These are phyloP conservation scores for Punctoribates punctum DNA, from an alignment of 2,888 invertebrate species.

Conservation along the genomic window DNA sequence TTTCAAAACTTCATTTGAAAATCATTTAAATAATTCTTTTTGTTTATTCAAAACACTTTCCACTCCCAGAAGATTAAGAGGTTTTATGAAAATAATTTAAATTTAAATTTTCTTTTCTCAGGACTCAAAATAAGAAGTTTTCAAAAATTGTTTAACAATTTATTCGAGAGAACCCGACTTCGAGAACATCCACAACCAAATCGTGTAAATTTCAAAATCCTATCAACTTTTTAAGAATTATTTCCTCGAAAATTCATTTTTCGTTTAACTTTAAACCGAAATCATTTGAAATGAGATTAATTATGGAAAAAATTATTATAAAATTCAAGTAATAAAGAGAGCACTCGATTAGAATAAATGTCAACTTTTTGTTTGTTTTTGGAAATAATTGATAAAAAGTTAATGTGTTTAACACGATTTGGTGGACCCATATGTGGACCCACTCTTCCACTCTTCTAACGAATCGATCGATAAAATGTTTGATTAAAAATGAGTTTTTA, in stretches of 20 bases:
- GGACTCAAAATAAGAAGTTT: too few species aligned
- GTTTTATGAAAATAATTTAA: neutral
- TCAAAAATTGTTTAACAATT: too few species aligned
- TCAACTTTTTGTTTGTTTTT: neutral
- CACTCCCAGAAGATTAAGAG: constrained; percentile 3
- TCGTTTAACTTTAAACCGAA: too few species aligned
- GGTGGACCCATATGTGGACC: too few species aligned
- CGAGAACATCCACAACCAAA: neutral
- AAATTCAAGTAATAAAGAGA: constrained; percentile 12
- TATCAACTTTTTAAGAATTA: neutral
- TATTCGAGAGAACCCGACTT: too few species aligned
- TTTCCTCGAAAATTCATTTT: neutral
- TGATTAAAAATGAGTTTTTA: neutral
- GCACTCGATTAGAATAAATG: constrained; percentile 3
- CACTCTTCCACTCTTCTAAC: neutral
- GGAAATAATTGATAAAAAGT: neutral
- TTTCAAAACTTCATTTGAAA: too few species aligned
- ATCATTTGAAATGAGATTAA: neutral
- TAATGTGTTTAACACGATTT: neutral
- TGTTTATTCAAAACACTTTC: too few species aligned
- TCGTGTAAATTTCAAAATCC: neutral
- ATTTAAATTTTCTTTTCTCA: too few species aligned
- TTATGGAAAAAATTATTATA: neutral
- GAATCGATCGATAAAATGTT: neutral
- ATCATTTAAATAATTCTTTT: too few species aligned